phyloP scores from a whole-genome alignment of 1,140 invertebrate species.

The Meloidogyne floridensis region DNA sequence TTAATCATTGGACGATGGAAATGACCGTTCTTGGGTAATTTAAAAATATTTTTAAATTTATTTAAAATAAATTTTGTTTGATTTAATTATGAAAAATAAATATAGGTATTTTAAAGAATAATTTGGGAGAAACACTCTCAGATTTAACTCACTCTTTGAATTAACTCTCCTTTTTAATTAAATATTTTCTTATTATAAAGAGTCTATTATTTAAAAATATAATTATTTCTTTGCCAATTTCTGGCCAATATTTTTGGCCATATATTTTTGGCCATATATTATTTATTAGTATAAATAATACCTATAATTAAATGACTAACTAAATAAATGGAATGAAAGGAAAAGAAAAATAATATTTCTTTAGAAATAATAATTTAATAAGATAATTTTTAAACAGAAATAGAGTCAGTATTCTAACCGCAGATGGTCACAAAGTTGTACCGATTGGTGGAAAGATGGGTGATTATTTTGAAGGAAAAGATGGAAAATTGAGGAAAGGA shows the following conservation, averaged over 20 bases:
- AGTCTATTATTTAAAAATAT: not conserved
- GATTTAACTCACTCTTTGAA: too few species aligned
- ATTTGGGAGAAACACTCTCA: too few species aligned
- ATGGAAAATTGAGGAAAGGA: slow-evolving; percentile 20
- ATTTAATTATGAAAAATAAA: too few species aligned
- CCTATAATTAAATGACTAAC: not conserved
- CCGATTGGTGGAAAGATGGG: slow-evolving; percentile 28
- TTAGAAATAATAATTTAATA: too few species aligned
- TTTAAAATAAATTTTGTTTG: too few species aligned
- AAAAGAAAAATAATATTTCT: not conserved
- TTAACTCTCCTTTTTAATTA: not conserved
- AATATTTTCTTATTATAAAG: not conserved
- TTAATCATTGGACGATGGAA: slow-evolving; percentile 25
- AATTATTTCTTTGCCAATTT: too few species aligned
- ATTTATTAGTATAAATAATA: not conserved
- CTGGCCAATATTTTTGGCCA: not conserved
- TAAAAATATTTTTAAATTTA: too few species aligned
- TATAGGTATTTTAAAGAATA: too few species aligned
- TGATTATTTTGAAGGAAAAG: slow-evolving; percentile 26
- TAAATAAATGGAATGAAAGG: not conserved
- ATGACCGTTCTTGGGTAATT: slow-evolving; percentile 26
- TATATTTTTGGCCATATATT: not conserved
- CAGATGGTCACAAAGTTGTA: slow-evolving; percentile 13
- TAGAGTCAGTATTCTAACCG: slow-evolving; percentile 17
- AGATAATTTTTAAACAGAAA: not conserved